Conservation (phyloP, 2,888 invertebrate species). For the Calephelis perditalis region DNA sequence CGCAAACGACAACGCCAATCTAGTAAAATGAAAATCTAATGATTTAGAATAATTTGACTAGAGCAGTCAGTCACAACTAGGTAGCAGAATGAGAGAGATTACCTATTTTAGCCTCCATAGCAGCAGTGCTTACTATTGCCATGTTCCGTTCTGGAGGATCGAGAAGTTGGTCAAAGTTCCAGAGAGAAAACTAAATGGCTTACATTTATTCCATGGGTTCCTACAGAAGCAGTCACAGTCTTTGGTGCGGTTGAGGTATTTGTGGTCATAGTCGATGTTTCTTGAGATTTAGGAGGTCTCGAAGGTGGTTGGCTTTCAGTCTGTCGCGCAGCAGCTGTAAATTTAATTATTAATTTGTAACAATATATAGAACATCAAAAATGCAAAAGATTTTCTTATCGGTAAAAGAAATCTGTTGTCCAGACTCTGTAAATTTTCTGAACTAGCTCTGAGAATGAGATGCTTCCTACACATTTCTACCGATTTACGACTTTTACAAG, state of each 20-base stretch:
- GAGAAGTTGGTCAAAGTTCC: too few species aligned
- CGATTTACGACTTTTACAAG: too few species aligned
- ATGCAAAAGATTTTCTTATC: background rate
- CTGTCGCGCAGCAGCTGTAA: constrained; percentile 62
- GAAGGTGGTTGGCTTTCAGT: constrained; percentile 71
- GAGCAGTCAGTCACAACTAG: too few species aligned
- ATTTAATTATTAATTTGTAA: background rate
- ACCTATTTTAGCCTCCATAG: too few species aligned
- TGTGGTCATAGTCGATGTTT: constrained; percentile 82
- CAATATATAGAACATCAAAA: background rate
- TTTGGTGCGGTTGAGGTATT: constrained; percentile 81
- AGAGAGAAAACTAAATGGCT: constrained; percentile 28
- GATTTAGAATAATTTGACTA: too few species aligned
- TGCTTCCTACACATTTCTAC: too few species aligned
- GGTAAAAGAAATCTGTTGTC: background rate
- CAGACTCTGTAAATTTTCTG: background rate
- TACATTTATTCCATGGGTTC: constrained; percentile 82
- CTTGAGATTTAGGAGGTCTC: constrained; percentile 84
- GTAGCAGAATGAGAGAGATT: too few species aligned
- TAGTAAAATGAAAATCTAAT: too few species aligned
- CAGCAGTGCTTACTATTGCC: too few species aligned
- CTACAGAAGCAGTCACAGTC: constrained; percentile 82
- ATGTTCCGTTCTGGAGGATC: too few species aligned
- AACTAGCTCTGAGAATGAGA: too few species aligned
- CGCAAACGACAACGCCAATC: too few species aligned